Base-by-base conservation (phyloP, 2,888 invertebrate genomes). In the Lepidonotus clava region DNA sequence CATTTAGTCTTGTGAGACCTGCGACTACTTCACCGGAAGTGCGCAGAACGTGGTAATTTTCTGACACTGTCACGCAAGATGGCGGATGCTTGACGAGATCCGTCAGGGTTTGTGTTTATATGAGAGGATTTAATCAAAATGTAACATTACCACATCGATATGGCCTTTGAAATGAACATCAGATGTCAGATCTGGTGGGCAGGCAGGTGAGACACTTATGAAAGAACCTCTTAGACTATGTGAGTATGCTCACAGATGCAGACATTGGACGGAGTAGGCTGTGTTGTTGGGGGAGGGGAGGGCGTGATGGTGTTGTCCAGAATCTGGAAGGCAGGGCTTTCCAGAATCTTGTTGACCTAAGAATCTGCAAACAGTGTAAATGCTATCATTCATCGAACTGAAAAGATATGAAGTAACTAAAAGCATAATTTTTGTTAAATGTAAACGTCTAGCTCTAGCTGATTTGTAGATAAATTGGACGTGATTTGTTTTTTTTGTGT, bases 181-280 rank as follows among this genome's bases (percentile, higher is more conserved):
- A 80, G 80, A 80, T 80, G 80, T 41, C 0, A 1, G 1, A 18
- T 80, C 80, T 80, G 80, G 80, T 41, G 80, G 18, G 80, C 18
- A 46, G 51, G 32, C 18, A 80, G 80, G 80, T 80, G 46, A 80
- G 71, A 1, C 34, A 34, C 5, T 38, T 18, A 14, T 5, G 18
- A 34, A 11, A 0, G 2, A 18, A 36, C 36, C 36, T 71, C 1
- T 4, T 36, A 71, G 71, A n/a, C n/a, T n/a, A n/a, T n/a, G n/a
- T n/a, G n/a, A n/a, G n/a, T n/a, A n/a, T n/a, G n/a, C n/a, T n/a
- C n/a, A n/a, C n/a, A n/a, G n/a, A n/a, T n/a, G n/a, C n/a, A n/a
- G n/a, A n/a, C n/a, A n/a, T n/a, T n/a, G n/a, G n/a, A n/a, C n/a
- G n/a, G n/a, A n/a, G 36, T 6, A 34, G 36, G 11, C 32, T 28